These are phyloP conservation scores for Syngnathus typhle DNA, from an alignment of 2,113 vertebrate genomes.

Conservation along the genomic window DNA sequence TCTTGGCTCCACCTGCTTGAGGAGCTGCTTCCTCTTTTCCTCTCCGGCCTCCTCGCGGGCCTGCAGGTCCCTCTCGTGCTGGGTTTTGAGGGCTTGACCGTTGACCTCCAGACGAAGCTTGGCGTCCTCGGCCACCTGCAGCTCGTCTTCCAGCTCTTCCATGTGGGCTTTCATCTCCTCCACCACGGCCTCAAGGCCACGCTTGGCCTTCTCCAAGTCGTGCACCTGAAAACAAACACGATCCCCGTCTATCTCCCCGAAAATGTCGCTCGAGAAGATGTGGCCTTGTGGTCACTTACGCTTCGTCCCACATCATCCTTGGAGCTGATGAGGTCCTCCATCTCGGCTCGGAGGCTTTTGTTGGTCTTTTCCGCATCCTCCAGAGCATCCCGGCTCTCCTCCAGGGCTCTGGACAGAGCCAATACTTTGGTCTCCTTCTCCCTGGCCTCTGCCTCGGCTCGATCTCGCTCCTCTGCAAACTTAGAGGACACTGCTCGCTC, in stretches of 20 bases:
- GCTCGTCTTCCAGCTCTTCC: conserved; percentile 91
- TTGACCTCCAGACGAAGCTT: conserved; percentile 92
- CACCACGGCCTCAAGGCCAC: conserved; percentile 82
- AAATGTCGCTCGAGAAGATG: not conserved
- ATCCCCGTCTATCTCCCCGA: not conserved
- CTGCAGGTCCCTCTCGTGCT: conserved; percentile 87
- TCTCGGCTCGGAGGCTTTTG: conserved; percentile 81
- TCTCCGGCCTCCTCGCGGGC: conserved; percentile 83
- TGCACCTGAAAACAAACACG: conserved; percentile 74
- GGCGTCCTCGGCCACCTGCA: conserved; percentile 88
- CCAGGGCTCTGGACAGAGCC: conserved; percentile 79
- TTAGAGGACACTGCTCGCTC: conserved; percentile 85
- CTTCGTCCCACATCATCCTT: conserved; percentile 93
- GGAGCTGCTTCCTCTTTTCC: conserved; percentile 84
- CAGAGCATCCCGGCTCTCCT: conserved; percentile 78
- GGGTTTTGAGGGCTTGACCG: conserved; percentile 82
- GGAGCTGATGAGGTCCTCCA: conserved; percentile 94
- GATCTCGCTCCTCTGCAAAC: conserved; percentile 85
- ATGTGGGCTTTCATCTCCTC: conserved; percentile 90
- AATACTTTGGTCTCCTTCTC: conserved; percentile 88
- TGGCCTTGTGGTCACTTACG: conserved; percentile 65
- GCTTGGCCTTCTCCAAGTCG: conserved; percentile 88
- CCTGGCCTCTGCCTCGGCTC: conserved; percentile 83
- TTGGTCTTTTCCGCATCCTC: conserved; percentile 83
- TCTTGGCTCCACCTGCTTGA: conserved; percentile 79